Percentiles rank a stretch among this genome's conserved stretches.
These are phyloP conservation scores for Parochlus steinenii DNA, from an alignment of 2,888 invertebrate species.

Conservation along the genomic window DNA sequence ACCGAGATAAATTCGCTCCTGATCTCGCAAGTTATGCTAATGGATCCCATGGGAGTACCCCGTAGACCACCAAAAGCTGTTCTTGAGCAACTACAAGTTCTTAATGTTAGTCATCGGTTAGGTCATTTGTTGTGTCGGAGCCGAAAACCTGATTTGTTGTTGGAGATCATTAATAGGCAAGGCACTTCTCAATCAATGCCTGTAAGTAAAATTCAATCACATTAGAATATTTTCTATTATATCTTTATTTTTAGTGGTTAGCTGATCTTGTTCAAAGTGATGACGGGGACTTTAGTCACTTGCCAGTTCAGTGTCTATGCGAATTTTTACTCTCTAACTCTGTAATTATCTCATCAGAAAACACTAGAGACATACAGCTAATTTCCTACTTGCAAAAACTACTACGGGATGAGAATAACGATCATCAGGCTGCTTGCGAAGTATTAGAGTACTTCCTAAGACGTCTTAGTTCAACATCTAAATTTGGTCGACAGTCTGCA, in stretches of 20 bases:
- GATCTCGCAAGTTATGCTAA: conserved; percentile 64
- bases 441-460: conserved; percentile 80
- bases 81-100: conserved; percentile 58
- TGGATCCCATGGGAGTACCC: conserved; percentile 72
- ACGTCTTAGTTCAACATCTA: conserved; percentile 65
- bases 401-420: conserved; percentile 33
- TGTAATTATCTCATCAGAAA: conserved; percentile 48
- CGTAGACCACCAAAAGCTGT: conserved; percentile 63
- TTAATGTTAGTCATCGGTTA: conserved; percentile 63
- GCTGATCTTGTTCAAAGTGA: conserved; percentile 87
- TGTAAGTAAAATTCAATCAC: too few relatives aligned
- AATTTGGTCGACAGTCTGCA: conserved; percentile 60
- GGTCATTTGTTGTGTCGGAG: conserved; percentile 80
- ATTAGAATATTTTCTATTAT: too few relatives aligned
- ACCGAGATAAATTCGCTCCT: conserved; percentile 79
- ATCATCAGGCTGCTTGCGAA: conserved; percentile 53
- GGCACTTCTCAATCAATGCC: conserved; percentile 90
- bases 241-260: too few relatives aligned
- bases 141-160: conserved; percentile 77
- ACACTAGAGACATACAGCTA: conserved; percentile 50
- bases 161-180: conserved; percentile 82
- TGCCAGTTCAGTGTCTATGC: conserved; percentile 95
- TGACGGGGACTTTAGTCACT: conserved; percentile 49
- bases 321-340: conserved; percentile 72
- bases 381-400: conserved; percentile 39